Base-by-base conservation (phyloP, 53 echinoderm and acorn worm species). In the Echinometra lucunter region DNA sequence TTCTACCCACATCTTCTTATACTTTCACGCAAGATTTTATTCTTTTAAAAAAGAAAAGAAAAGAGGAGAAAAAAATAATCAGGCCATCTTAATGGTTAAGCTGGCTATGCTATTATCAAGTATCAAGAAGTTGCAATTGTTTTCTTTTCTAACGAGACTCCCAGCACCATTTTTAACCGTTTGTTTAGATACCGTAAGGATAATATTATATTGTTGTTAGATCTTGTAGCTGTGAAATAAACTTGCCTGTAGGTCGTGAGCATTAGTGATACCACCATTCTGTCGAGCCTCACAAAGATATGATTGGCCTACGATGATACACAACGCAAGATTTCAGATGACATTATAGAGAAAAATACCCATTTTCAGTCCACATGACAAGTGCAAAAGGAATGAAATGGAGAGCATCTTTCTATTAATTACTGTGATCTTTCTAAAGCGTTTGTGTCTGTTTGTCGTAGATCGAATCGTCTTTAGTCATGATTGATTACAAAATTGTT, bases 21-120 rank as follows among this genome's bases (percentile, higher is more conserved):
- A 78, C 38, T 78, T 19, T 42, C 78, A 78, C 78, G 42, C 78
- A 78, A 40, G 21, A 78, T 38, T 78, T 78, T 42, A 78, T 42
- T 40, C 1, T 2, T 30, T 78, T 19, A 3, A 16, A 32, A 69
- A 32, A 78, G 6, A 4, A 78, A 78, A 16, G 66, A 19, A 66
- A 66, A 66, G 21, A 66, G 27, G 27, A 4, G 6, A 66, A 19
- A 27, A 66, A 19, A 66, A 21, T 66, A 66, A 12, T 63, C 11
- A 8, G 69, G 30, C 30, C 32, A 32, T 13, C 19, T 34, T 34
- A 69, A 34, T 63, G 7, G 63, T 4, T 19, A 63, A 25, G 19
- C 21, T 63, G 1, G 63, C 23, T 23, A 27, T 25, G 11, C 0
- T 70, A 32, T 72, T 72, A 2, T 72, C 12, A 8, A 35, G 16